A percentile compares a stretch with the other conserved stretches of the same genome.
Evolutionary conservation across 2,113 vertebrate genomes (phyloP).

Genomic region (Ibidorhyncha struthersii): DNA sequence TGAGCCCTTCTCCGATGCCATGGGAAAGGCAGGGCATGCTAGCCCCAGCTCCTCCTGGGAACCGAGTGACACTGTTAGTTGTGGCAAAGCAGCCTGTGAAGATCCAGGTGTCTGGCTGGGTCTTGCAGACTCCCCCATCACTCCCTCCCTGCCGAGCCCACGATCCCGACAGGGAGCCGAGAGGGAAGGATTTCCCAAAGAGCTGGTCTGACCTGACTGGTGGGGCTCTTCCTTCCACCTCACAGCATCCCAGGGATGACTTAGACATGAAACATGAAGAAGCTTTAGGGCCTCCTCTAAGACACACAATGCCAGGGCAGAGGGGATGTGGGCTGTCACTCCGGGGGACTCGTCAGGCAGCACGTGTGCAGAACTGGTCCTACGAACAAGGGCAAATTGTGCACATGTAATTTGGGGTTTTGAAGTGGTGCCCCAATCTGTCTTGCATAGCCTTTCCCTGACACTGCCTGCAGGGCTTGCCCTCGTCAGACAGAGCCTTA

Average conservation of each 20-base stretch:
- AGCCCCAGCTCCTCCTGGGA: not conserved
- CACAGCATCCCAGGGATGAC: not conserved
- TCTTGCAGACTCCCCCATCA: not conserved
- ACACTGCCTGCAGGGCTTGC: slow-evolving; percentile 32
- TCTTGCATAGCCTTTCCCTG: not conserved
- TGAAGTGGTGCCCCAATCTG: slow-evolving; percentile 17
- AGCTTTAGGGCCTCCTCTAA: not conserved
- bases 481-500: slow-evolving; percentile 9
- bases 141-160: not conserved
- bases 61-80: not conserved
- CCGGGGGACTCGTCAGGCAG: not conserved
- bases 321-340: not conserved
- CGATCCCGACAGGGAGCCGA: not conserved
- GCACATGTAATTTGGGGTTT: not conserved
- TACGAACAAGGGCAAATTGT: not conserved
- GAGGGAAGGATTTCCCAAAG: not conserved
- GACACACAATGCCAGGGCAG: not conserved
- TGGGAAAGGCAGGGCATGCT: not conserved
- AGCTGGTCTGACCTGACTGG: not conserved
- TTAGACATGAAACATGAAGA: not conserved
- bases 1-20: not conserved
- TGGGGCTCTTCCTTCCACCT: not conserved
- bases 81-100: not conserved
- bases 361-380: not conserved
- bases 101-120: not conserved